These are phyloP conservation scores for Scaeva pyrastri DNA, from an alignment of 2,888 invertebrate genomes.

Conservation along the genomic window DNA sequence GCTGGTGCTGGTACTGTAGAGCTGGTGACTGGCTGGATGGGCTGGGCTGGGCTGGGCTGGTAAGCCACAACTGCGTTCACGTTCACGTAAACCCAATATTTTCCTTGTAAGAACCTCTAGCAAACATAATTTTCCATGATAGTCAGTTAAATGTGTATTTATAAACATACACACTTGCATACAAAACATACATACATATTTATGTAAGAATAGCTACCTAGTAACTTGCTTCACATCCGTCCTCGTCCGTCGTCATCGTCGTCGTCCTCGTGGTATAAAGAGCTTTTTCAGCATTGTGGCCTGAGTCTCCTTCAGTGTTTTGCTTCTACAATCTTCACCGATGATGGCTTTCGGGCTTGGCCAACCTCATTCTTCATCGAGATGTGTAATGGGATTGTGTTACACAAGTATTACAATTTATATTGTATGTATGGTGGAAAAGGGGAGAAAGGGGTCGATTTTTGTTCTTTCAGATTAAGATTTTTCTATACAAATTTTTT, in stretches of 20 bases:
- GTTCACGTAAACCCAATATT: conserved; percentile 66
- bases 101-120: conserved; percentile 57
- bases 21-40: conserved; percentile 10
- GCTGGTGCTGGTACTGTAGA: conserved; percentile 32
- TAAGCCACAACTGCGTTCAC: conserved; percentile 49
- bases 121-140: conserved; percentile 69
- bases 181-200: neutral
- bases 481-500: neutral
- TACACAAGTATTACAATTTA: conserved; percentile 43
- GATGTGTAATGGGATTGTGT: conserved; percentile 62
- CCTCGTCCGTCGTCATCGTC: neutral
- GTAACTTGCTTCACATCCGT: conserved; percentile 41
- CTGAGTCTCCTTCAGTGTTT: conserved; percentile 10
- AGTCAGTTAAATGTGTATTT: conserved; percentile 43
- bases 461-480: neutral
- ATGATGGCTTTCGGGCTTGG: conserved; percentile 60
- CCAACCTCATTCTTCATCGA: conserved; percentile 29
- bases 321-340: conserved; percentile 20
- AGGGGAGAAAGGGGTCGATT: neutral
- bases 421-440: conserved; percentile 18
- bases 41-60: conserved; percentile 32
- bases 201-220: neutral
- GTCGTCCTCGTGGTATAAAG: conserved; percentile 29
- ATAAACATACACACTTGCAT: neutral
- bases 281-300: conserved; percentile 31